Evolutionary conservation across 2,797 vertebrate species (phyloP).

Genomic region (Gadopsis bispinosus): DNA sequence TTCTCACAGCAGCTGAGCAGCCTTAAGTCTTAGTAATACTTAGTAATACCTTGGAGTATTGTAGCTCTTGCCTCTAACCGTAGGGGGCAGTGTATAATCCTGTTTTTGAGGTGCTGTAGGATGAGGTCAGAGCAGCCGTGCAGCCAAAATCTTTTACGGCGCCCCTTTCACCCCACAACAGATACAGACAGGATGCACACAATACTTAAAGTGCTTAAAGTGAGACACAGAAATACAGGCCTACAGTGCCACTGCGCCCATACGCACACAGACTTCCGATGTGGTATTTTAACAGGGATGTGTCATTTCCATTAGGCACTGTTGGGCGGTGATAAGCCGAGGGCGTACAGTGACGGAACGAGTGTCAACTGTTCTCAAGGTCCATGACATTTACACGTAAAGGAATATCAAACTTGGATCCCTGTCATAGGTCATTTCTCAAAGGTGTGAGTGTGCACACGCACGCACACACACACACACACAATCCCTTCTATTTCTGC

Average conservation of each 20-base stretch:
- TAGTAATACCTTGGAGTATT: slow-evolving; percentile 23
- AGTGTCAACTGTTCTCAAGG: slow-evolving; percentile 77
- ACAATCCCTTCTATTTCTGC: not conserved
- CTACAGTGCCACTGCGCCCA: not conserved
- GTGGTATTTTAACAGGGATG: slow-evolving; percentile 59
- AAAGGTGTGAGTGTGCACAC: slow-evolving; percentile 52
- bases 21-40: slow-evolving; percentile 40
- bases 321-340: slow-evolving; percentile 69
- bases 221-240: slow-evolving; percentile 4
- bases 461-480: not conserved
- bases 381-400: slow-evolving; percentile 78
- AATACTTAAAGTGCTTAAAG: slow-evolving; percentile 24
- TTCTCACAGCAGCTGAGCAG: slow-evolving; percentile 39
- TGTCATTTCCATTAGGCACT: slow-evolving; percentile 74
- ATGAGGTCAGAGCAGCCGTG: slow-evolving; percentile 40
- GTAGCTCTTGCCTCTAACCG: slow-evolving; percentile 56
- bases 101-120: slow-evolving; percentile 22
- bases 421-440: slow-evolving; percentile 77
- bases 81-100: slow-evolving; percentile 66
- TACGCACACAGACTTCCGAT: slow-evolving; percentile 22
- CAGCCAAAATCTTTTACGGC: slow-evolving; percentile 37
- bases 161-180: slow-evolving; percentile 45
- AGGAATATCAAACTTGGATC: slow-evolving; percentile 71
- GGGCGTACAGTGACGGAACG: slow-evolving; percentile 70
- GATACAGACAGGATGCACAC: slow-evolving; percentile 31